Evolutionary conservation across 2,888 invertebrate genomes (phyloP), one percentile per base, ranked within the genome.

Genomic region (Agonum fuliginosum): DNA sequence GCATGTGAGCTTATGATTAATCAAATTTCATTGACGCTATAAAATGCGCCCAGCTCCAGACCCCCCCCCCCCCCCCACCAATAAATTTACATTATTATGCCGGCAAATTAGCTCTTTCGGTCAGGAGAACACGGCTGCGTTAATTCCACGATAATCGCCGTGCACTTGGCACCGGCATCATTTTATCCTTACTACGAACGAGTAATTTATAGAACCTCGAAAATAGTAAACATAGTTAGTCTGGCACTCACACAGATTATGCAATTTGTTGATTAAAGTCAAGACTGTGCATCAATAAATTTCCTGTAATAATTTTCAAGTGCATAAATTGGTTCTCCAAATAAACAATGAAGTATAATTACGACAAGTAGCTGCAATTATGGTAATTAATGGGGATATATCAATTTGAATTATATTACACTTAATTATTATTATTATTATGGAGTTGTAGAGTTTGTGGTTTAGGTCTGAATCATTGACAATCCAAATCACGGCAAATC

Each of bases 11-110:
- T 67, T 24, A 51, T 75, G 51, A 75, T 75, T 75, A 30, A 75
- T 75, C 75, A 75, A 75, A 75, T 75, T 75, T 67, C 51, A 75
- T 75, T 75, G 75, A 30, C 8, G 67, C 67, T 37, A 30, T 75
- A 67, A 75, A 67, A 67, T 75, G 58, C 22, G n/a, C 51, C 48
- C 70, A 20, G 12, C 67, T 24, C 43, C 20, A 3, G n/a, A 24
- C 8, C 70, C 51, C 51, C n/a, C n/a, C 14, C 43, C 20, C n/a
- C 20, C 12, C 8, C 70, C 51, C 51, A 5, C n/a, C 51, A 27
- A 74, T 65, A 74, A 74, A 58, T 74, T 43, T 46, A 74, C 62
- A 73, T 58, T 74, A 74, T 62, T 74, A 74, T 30, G 27, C 62
- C 43, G 74, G 24, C 74, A 74, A 58, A 62, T 74, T 74, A 58